phyloP scores from a whole-genome alignment of 1,140 invertebrate species.

The Leptopilina clavipes region DNA sequence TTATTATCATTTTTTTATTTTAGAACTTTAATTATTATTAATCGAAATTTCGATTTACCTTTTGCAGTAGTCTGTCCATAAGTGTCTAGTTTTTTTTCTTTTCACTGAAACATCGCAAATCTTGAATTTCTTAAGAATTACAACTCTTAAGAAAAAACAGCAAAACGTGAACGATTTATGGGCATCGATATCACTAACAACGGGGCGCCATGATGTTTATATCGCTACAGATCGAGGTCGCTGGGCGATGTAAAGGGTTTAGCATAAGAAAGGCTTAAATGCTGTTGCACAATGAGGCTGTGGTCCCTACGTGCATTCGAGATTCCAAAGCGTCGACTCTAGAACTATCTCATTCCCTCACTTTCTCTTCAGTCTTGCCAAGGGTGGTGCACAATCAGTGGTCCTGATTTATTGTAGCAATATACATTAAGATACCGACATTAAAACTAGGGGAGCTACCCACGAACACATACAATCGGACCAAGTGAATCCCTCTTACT shows the following conservation, averaged over 20 bases:
- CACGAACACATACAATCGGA: constrained; percentile 41
- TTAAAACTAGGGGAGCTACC: constrained; percentile 72
- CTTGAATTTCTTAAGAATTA: neutral
- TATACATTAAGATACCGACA: constrained; percentile 75
- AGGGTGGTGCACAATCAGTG: constrained; percentile 73
- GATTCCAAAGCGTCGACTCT: constrained; percentile 46
- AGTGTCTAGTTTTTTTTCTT: neutral
- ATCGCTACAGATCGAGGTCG: constrained; percentile 48
- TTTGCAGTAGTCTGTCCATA: neutral
- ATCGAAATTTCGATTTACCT: neutral
- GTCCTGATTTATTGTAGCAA: constrained; percentile 73
- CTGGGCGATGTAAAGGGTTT: constrained; percentile 48
- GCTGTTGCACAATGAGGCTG: constrained; percentile 58
- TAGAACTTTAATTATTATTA: too few relatives aligned
- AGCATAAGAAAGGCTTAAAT: constrained; percentile 65
- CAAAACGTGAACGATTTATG: constrained; percentile 6
- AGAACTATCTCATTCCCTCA: constrained; percentile 38
- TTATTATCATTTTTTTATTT: too few relatives aligned
- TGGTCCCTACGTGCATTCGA: constrained; percentile 41
- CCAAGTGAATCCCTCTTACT: constrained; percentile 36
- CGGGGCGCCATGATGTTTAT: constrained; percentile 37
- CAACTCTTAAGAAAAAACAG: neutral
- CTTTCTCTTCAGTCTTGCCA: constrained; percentile 39
- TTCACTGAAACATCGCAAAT: neutral
- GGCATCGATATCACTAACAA: constrained; percentile 14